These are phyloP conservation scores for Ophraella communa DNA, from an alignment of 2,888 invertebrate species.

Conservation along the genomic window DNA sequence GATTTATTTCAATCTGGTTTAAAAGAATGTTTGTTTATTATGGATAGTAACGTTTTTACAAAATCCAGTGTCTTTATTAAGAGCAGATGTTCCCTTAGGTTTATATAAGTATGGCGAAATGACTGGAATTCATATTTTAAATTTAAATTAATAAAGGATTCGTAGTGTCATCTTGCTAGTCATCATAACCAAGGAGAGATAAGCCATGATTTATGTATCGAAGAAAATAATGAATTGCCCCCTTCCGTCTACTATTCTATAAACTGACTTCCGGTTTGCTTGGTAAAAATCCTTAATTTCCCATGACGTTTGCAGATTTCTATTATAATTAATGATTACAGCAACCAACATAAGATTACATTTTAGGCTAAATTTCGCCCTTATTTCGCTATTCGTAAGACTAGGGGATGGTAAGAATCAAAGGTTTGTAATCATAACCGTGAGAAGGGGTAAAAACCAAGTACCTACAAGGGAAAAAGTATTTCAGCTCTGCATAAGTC, in stretches of 20 bases:
- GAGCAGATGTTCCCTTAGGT: too few species aligned
- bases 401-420: slow-evolving; percentile 9
- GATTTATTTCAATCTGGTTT: too few species aligned
- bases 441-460: not conserved
- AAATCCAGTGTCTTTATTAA: too few species aligned
- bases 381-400: slow-evolving; percentile 36
- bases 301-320: slow-evolving; percentile 54
- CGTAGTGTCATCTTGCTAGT: slow-evolving; percentile 22
- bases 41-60: too few species aligned
- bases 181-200: slow-evolving; percentile 24
- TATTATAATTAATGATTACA: slow-evolving; percentile 53
- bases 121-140: not conserved
- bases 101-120: not conserved
- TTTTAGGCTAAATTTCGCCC: slow-evolving; percentile 39
- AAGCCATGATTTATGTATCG: slow-evolving; percentile 35
- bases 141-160: slow-evolving; percentile 7
- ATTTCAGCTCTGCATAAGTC: too few species aligned
- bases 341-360: slow-evolving; percentile 42
- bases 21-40: too few species aligned
- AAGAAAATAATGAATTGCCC: slow-evolving; percentile 36
- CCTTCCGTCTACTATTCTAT: slow-evolving; percentile 28
- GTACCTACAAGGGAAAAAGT: too few species aligned
- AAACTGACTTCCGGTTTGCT: slow-evolving; percentile 45
- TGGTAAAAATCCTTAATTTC: slow-evolving; percentile 48
- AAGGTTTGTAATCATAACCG: slow-evolving; percentile 4